phyloP scores from a whole-genome alignment of 2,113 vertebrate species.

The Albula glossodonta region DNA sequence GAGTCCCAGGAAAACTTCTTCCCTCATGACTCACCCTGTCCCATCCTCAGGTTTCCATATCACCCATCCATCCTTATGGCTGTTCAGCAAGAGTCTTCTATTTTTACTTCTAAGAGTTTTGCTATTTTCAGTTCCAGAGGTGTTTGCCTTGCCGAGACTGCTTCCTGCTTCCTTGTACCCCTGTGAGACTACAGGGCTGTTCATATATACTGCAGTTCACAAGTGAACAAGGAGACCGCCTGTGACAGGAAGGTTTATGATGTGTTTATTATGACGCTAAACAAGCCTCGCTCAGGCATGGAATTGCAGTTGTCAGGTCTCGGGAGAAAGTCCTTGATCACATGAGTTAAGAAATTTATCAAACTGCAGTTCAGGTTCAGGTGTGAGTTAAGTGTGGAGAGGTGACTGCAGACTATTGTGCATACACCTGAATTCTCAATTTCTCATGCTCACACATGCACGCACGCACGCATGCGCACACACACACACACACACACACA shows the following conservation, averaged over 20 bases:
- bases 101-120: too few species aligned
- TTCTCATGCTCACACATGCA: not conserved
- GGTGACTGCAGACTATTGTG: not conserved
- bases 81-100: too few species aligned
- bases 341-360: not conserved
- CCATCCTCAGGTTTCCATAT: not conserved
- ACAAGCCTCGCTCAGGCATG: not conserved
- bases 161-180: not conserved
- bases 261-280: not conserved
- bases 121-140: too few species aligned
- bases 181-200: not conserved
- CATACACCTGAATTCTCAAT: not conserved
- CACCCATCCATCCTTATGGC: not conserved
- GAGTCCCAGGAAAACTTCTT: not conserved
- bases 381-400: not conserved
- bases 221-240: not conserved
- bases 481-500: not conserved
- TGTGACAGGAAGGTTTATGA: not conserved
- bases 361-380: not conserved
- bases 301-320: not conserved
- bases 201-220: not conserved
- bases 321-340: not conserved
- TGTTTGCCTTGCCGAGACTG: not conserved
- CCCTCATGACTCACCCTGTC: not conserved
- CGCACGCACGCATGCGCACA: not conserved